phyloP scores from a whole-genome alignment of 2,888 invertebrate genomes.

The Meganola albula region DNA sequence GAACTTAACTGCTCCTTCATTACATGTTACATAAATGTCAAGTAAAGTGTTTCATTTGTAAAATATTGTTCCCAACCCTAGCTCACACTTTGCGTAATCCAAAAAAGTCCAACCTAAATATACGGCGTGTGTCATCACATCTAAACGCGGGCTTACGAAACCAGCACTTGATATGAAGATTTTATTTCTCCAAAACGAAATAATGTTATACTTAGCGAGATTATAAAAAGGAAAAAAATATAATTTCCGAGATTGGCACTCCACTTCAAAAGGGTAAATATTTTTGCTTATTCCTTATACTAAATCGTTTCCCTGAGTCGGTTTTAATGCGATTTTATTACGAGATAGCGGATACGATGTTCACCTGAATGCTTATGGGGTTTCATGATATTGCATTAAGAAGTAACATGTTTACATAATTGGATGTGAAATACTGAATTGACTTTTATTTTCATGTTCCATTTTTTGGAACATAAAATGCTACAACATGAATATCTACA shows the following conservation, averaged over 20 bases:
- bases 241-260: constrained; percentile 46
- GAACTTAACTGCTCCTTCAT: too few relatives aligned
- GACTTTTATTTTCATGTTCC: too few relatives aligned
- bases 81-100: constrained; percentile 27
- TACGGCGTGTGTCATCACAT: constrained; percentile 34
- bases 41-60: too few relatives aligned
- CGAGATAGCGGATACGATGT: constrained; percentile 31
- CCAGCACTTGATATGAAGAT: constrained; percentile 28
- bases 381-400: constrained; percentile 28
- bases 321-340: constrained; percentile 38
- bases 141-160: constrained; percentile 26
- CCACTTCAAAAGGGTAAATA: constrained; percentile 36
- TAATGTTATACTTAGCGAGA: constrained; percentile 40
- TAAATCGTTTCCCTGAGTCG: constrained; percentile 34
- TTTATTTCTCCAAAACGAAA: constrained; percentile 34
- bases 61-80: too few relatives aligned
- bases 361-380: constrained; percentile 18
- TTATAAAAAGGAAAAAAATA: constrained; percentile 40
- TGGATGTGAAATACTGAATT: too few relatives aligned
- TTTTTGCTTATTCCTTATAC: constrained; percentile 32
- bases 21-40: too few relatives aligned
- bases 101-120: constrained; percentile 23
- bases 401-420: constrained; percentile 17
- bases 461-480: too few relatives aligned
- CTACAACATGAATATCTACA: too few relatives aligned